A percentile compares a stretch with the other conserved stretches of the same genome.
Conservation (phyloP, 2,888 invertebrate genomes). For the Mythimna lalbum region DNA sequence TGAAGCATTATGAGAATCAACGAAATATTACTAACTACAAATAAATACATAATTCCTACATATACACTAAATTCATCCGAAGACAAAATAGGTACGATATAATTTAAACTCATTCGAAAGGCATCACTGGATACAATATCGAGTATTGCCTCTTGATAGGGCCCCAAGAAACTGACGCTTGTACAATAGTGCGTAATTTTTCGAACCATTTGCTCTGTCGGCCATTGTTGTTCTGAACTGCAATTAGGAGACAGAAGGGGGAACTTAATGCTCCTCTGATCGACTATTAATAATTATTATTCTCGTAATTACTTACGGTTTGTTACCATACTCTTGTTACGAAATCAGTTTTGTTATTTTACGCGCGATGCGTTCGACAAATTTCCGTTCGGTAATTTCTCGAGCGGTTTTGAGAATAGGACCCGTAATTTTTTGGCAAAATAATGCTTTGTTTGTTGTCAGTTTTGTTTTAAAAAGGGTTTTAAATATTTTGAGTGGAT, state of each 20-base stretch:
- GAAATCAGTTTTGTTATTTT: constrained; percentile 33
- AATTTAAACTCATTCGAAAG: constrained; percentile 7
- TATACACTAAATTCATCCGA: too few species aligned
- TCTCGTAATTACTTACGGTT: constrained; percentile 66
- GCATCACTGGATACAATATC: constrained; percentile 39
- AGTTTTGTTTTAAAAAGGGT: constrained; percentile 51
- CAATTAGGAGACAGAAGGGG: constrained; percentile 69
- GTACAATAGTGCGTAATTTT: constrained; percentile 83
- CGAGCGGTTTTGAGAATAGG: constrained; percentile 40
- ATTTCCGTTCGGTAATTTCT: constrained; percentile 27
- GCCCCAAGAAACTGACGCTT: constrained; percentile 58
- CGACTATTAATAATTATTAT: constrained; percentile 78
- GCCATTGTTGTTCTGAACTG: constrained; percentile 72
- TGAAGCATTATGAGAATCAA: too few species aligned
- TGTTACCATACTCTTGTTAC: constrained; percentile 56
- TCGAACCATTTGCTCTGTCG: constrained; percentile 79
- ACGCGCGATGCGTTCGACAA: constrained; percentile 11
- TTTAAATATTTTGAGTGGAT: constrained; percentile 43
- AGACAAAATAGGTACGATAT: too few species aligned
- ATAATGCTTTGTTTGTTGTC: constrained; percentile 48
- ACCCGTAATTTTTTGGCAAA: constrained; percentile 37
- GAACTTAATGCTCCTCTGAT: constrained; percentile 69
- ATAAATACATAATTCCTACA: too few species aligned
- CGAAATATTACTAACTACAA: too few species aligned
- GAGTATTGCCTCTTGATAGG: constrained; percentile 36